Percentiles rank a stretch among this genome's conserved stretches.
Conservation (phyloP, 2,113 vertebrate species). For the Lathamus discolor region DNA sequence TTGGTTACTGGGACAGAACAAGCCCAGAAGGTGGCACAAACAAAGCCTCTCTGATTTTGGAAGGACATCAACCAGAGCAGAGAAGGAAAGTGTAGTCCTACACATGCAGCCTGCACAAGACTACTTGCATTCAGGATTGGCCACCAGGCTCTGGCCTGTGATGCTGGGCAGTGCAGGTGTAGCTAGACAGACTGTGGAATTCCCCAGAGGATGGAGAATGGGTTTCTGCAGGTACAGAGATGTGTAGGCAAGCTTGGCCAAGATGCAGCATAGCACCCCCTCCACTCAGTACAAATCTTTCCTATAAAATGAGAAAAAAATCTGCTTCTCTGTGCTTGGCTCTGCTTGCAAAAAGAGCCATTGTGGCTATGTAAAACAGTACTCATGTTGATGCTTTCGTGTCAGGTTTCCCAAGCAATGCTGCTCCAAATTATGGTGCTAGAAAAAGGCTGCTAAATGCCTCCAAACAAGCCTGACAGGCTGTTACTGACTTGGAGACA, state of each 20-base stretch:
- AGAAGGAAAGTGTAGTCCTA: neutral
- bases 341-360: neutral
- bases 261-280: neutral
- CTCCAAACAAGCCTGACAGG: neutral
- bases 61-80: neutral
- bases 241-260: neutral
- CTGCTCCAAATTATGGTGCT: neutral
- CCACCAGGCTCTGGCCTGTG: neutral
- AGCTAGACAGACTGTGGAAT: neutral
- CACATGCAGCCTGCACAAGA: neutral
- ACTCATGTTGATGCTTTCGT: neutral
- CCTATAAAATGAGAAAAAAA: neutral
- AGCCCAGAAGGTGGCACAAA: neutral
- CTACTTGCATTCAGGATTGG: neutral
- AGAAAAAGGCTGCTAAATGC: neutral
- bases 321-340: neutral
- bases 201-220: neutral
- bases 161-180: neutral
- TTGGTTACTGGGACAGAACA: neutral
- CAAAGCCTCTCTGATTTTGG: neutral
- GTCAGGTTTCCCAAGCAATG: neutral
- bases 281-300: neutral
- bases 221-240: neutral
- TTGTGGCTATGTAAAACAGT: neutral
- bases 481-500: neutral